Evolutionary conservation across 2,113 vertebrate species (phyloP), one percentile per base, ranked within the genome.

Genomic region (Proteles cristata): DNA sequence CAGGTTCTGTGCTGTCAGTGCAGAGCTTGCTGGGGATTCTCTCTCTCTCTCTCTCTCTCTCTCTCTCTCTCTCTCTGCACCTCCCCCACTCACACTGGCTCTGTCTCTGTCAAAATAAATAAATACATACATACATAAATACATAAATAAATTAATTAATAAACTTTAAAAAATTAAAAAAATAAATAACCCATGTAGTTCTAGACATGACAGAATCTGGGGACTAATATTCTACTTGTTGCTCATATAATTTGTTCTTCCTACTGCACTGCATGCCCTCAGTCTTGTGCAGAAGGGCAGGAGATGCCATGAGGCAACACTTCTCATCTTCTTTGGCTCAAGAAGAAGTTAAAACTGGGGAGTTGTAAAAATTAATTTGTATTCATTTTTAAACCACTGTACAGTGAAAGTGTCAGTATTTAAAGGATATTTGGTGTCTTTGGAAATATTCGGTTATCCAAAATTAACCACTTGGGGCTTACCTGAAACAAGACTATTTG

Each of bases 361-460:
- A 61, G 15, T 43, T 91, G 48, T 83, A 66, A 93, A 94, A 92
- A n/a, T 39, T 65, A 68, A 90, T 68, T 73, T 55, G 21, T 35
- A 71, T 79, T 93, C 14, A 79, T 58, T 96, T 97, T 96, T 69
- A 80, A 93, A 76, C 25, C 58, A 2, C 39, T 65, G 0, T 69
- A 2, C 83, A 80, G 5, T 58, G n/a, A 35, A 94, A 86, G 10
- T 73, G 39, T 86, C 58, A 48, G 5, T 43, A 96, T 86, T 88
- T 50, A 31, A 73, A 88, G 31, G 14, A n/a, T 50, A n/a, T 68
- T 77, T 93, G n/a, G 7, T 43, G 90, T 92, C 79, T 93, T 88
- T 77, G 26, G 71, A 84, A 87, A 85, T 85, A 73, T 58, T 94
- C 69, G 43, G 35, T 93, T 96, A 85, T 71, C 66, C 33, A 88